Base-by-base conservation (phyloP, 2,113 vertebrate genomes). In the Tragelaphus buxtoni region DNA sequence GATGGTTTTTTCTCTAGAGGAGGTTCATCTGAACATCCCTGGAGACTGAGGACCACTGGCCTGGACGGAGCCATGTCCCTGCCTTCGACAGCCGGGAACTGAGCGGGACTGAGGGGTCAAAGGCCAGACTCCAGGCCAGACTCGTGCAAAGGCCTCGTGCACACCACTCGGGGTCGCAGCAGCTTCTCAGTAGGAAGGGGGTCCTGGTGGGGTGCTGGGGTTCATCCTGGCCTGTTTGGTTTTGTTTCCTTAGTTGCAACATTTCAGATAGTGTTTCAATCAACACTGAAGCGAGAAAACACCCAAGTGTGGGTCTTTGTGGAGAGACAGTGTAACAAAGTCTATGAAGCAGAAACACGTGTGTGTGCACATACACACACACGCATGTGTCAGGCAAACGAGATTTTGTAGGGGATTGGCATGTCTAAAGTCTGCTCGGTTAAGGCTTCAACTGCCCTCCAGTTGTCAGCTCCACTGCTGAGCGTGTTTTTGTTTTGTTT, bases 221-320 rank as follows among this genome's bases (percentile, higher is more conserved):
- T n/a, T 9, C 72, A 56, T 90, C 85, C 51, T 83, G 84, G 80
- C 58, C 58, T 1, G 0, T 3, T 30, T 28, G 65, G 53, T 93
- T 91, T 80, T 83, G 42, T 76, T 90, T 74, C 3, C 60, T 95
- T 95, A 58, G 17, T 97, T 98, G 92, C 76, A 86, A 11, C 63
- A 92, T 85, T 91, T 94, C 93, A 96, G 86, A 20, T 24, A 5
- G 1, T 8, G 42, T 94, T 96, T 97, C 72, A 82, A 90, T 92
- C 94, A 95, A 92, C 58, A 51, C 0, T 20, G 22, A 89, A 92
- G 77, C 5, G 69, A 96, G 60, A 92, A 79, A 97, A 96, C 58
- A 72, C 42, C 74, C 58, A 55, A 14, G 11, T 81, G 88, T 95
- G 87, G 93, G 82, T 60, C 60, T 92, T 61, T 61, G 82, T 91